A percentile compares a stretch with the other conserved stretches of the same genome.
Evolutionary conservation across 2,797 vertebrate species (phyloP).

Genomic region (Chrysocyon brachyurus): DNA sequence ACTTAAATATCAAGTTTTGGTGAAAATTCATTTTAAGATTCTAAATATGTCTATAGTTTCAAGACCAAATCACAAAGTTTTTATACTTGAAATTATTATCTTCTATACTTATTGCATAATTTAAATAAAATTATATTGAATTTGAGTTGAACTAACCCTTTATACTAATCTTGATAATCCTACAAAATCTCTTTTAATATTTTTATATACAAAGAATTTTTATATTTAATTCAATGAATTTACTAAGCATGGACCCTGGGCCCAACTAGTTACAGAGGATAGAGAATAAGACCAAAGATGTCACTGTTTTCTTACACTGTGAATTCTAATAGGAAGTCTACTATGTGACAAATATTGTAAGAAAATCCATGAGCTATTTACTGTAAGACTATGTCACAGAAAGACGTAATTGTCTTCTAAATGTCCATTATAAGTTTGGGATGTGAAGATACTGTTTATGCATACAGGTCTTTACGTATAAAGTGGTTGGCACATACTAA

Average conservation of each 20-base stretch:
- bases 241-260: background rate
- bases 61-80: background rate
- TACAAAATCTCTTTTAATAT: background rate
- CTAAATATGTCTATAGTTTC: conserved; percentile 19
- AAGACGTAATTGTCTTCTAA: background rate
- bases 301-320: background rate
- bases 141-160: background rate
- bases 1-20: background rate
- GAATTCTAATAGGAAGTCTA: background rate
- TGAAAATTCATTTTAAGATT: conserved; percentile 28
- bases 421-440: background rate
- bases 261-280: background rate
- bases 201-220: background rate
- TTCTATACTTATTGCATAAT: background rate
- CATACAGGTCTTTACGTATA: background rate
- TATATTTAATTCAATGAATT: background rate
- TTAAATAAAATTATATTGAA: background rate
- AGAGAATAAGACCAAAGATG: background rate
- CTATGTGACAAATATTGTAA: background rate
- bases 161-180: conserved; percentile 29
- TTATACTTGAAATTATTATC: conserved; percentile 14
- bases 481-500: background rate
- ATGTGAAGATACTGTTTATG: background rate
- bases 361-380: background rate
- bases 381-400: background rate